Base-by-base conservation (phyloP, 2,113 vertebrate genomes). In the Zonotrichia leucophrys region DNA sequence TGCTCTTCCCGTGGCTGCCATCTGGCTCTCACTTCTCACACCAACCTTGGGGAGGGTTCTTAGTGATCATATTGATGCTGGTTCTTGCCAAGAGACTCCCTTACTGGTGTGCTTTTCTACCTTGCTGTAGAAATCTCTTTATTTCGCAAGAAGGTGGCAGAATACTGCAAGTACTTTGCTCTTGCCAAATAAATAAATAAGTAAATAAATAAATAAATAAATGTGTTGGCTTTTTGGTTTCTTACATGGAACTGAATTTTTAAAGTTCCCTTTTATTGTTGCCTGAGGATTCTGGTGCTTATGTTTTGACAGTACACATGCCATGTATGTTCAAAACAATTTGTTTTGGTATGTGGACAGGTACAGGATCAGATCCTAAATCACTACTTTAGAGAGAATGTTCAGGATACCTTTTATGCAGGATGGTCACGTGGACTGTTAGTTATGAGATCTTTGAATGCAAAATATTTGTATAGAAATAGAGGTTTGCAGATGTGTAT, bases 1-100 rank as follows among this genome's bases (percentile, higher is more conserved):
- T 95, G 80, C 75, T 91, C 33, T 96, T 95, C 72, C 87, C 11
- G 62, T 89, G 87, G 92, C 88, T 96, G 83, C 94, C 96, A 97
- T 92, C 96, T 97, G 96, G 84, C 87, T 96, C 67, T n/a, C 50
- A 49, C 62, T 59, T 87, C 73, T 92, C 73, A 30, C 60, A 79
- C 87, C 75, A 95, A 35, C 82, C 89, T 93, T 93, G 81, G 67
- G 66, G 78, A 95, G 72, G 83, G 9, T 95, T 56, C 87, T 95
- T 77, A 68, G 50, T 62, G 85, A 87, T 96, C 89, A 50, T 25
- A 81, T 60, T 59, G 46, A 74, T 82, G 66, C 66, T 63, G 18
- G 74, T 76, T 74, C 75, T 90, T 94, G 94, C 90, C 92, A 93
- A 83, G 28, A 79, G 33, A 11, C 66, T 90, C 27, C 2, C 3